These are phyloP conservation scores for Brachypalpus laphriformis DNA, from an alignment of 2,888 invertebrate species.

Conservation along the genomic window DNA sequence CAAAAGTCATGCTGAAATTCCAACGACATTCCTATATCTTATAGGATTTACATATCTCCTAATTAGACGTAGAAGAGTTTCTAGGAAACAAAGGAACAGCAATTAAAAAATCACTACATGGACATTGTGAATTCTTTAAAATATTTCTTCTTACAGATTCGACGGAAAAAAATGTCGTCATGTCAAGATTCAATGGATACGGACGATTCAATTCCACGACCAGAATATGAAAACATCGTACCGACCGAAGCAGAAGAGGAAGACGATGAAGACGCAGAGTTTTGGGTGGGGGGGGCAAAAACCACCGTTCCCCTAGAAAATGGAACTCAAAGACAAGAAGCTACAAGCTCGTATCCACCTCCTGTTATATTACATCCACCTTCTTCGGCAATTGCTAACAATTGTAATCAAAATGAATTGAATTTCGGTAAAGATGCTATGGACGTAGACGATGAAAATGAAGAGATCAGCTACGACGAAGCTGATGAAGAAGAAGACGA, in stretches of 20 bases:
- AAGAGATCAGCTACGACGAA: slow-evolving; percentile 59
- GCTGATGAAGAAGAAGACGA: slow-evolving; percentile 64
- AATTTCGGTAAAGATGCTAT: slow-evolving; percentile 32
- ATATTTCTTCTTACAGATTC: slow-evolving; percentile 26
- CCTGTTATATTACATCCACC: slow-evolving; percentile 37
- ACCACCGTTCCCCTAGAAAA: slow-evolving; percentile 4
- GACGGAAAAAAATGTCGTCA: slow-evolving; percentile 48
- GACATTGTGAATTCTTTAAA: too few species aligned
- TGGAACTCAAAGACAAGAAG: slow-evolving; percentile 32
- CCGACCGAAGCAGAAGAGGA: slow-evolving; percentile 44
- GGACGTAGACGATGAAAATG: slow-evolving; percentile 48
- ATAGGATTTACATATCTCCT: too few species aligned
- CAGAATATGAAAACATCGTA: slow-evolving; percentile 78
- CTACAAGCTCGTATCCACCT: slow-evolving; percentile 21
- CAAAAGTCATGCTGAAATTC: too few species aligned
- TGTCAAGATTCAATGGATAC: slow-evolving; percentile 59
- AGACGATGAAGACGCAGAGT: slow-evolving; percentile 61
- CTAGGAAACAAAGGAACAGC: too few species aligned
- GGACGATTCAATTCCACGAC: slow-evolving; percentile 79
- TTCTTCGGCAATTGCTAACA: slow-evolving; percentile 46
- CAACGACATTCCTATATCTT: too few species aligned
- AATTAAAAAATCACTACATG: too few species aligned
- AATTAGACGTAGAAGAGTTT: too few species aligned
- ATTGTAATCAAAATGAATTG: slow-evolving; percentile 31
- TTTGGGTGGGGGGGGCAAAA: slow-evolving; percentile 40